phyloP scores from a whole-genome alignment of 2,797 vertebrate genomes.

The Megaceryle alcyon region DNA sequence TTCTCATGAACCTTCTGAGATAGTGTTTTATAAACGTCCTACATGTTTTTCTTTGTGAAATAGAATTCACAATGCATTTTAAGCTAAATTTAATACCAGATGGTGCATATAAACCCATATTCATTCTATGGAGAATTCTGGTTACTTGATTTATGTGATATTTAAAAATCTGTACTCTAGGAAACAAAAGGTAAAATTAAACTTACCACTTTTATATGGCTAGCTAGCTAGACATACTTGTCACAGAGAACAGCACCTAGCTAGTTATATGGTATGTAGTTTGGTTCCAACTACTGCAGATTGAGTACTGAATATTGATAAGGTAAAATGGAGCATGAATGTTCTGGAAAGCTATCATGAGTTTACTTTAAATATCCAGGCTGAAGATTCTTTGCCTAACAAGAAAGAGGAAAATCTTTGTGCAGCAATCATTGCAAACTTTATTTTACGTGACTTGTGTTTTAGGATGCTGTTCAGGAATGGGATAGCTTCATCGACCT shows the following conservation, averaged over 20 bases:
- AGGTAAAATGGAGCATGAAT: background rate
- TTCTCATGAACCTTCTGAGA: background rate
- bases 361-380: background rate
- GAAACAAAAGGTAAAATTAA: background rate
- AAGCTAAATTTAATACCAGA: background rate
- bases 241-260: background rate
- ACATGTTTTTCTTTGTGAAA: background rate
- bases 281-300: background rate
- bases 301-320: background rate
- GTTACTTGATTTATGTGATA: background rate
- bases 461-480: background rate
- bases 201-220: background rate
- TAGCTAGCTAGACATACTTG: background rate
- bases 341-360: background rate
- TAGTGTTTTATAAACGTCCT: background rate
- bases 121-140: background rate
- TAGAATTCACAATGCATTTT: background rate
- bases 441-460: background rate
- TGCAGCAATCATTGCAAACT: background rate
- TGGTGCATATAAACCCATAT: background rate
- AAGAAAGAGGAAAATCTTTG: background rate
- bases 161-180: background rate
- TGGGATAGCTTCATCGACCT: background rate
- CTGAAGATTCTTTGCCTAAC: background rate
- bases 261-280: background rate